Evolutionary conservation across 2,888 invertebrate species (phyloP).

Genomic region (Neoascia interrupta): DNA sequence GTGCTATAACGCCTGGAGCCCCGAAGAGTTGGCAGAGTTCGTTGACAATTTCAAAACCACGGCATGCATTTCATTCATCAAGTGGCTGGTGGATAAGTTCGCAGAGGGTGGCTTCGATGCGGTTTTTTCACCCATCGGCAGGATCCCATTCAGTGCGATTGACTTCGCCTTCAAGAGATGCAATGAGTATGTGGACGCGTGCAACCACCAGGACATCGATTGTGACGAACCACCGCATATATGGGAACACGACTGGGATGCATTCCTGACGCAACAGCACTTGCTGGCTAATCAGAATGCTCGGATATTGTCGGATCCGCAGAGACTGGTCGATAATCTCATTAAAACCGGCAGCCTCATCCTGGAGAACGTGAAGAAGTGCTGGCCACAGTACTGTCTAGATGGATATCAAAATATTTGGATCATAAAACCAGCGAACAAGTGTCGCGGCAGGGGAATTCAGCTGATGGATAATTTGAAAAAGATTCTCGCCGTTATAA

Average conservation of each 20-base stretch:
- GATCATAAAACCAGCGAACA: constrained; percentile 97
- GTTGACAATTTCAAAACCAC: constrained; percentile 94
- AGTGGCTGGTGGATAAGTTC: constrained; percentile 85
- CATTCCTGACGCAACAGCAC: constrained; percentile 87
- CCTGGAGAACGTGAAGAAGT: constrained; percentile 84
- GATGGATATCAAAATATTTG: constrained; percentile 94
- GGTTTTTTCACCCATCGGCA: constrained; percentile 82
- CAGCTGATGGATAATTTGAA: constrained; percentile 91
- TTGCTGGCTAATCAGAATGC: constrained; percentile 84
- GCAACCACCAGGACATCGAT: constrained; percentile 88
- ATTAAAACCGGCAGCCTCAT: constrained; percentile 81
- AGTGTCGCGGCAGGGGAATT: constrained; percentile 95
- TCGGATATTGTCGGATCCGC: constrained; percentile 79
- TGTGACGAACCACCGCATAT: constrained; percentile 81
- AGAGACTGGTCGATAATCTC: constrained; percentile 74
- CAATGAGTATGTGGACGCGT: constrained; percentile 87
- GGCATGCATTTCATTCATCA: constrained; percentile 90
- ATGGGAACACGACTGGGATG: constrained; percentile 95
- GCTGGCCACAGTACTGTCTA: constrained; percentile 90
- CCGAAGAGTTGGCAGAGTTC: constrained; percentile 90
- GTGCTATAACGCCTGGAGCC: constrained; percentile 90
- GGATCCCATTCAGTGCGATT: constrained; percentile 86
- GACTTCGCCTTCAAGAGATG: constrained; percentile 91
- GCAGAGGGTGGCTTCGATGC: constrained; percentile 82
- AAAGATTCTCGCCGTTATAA: constrained; percentile 89